Percentiles rank a stretch among this genome's conserved stretches.
Conservation (phyloP, 2,888 invertebrate species). For the Hirtodrosophila confusa region DNA sequence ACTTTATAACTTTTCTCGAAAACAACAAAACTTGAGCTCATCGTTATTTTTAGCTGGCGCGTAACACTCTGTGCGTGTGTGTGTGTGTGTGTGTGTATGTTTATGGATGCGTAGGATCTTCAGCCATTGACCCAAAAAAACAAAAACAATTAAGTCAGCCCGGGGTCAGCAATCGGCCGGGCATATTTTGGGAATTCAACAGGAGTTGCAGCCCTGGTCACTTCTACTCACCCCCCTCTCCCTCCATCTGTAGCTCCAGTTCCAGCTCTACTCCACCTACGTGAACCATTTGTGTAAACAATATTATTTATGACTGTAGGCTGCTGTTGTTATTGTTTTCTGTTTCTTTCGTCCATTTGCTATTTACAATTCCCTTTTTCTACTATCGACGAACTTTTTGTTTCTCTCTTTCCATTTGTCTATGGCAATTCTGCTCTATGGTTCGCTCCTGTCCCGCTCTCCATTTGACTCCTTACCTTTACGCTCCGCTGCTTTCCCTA, state of each 20-base stretch:
- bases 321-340: slow-evolving; percentile 3
- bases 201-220: slow-evolving; percentile 52
- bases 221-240: slow-evolving; percentile 4
- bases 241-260: not conserved
- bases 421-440: slow-evolving; percentile 11
- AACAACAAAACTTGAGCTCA: slow-evolving; percentile 67
- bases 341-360: slow-evolving; percentile 21
- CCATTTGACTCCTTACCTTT: slow-evolving; percentile 63
- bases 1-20: slow-evolving; percentile 70
- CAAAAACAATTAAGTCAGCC: not conserved
- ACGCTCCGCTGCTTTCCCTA: slow-evolving; percentile 63
- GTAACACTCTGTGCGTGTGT: not conserved
- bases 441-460: slow-evolving; percentile 26
- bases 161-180: slow-evolving; percentile 1
- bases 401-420: slow-evolving; percentile 36
- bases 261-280: slow-evolving; percentile 37
- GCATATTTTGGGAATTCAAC: slow-evolving; percentile 41
- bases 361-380: slow-evolving; percentile 53
- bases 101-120: slow-evolving; percentile 60
- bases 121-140: slow-evolving; percentile 62
- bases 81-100: slow-evolving; percentile 9
- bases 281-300: slow-evolving; percentile 77
- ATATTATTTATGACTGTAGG: slow-evolving; percentile 67
- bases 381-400: slow-evolving; percentile 5
- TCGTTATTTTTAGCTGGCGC: slow-evolving; percentile 67